Evolutionary conservation across 2,888 invertebrate species (phyloP), one percentile per base, ranked within the genome.

Genomic region (Phytoseiulus persimilis): DNA sequence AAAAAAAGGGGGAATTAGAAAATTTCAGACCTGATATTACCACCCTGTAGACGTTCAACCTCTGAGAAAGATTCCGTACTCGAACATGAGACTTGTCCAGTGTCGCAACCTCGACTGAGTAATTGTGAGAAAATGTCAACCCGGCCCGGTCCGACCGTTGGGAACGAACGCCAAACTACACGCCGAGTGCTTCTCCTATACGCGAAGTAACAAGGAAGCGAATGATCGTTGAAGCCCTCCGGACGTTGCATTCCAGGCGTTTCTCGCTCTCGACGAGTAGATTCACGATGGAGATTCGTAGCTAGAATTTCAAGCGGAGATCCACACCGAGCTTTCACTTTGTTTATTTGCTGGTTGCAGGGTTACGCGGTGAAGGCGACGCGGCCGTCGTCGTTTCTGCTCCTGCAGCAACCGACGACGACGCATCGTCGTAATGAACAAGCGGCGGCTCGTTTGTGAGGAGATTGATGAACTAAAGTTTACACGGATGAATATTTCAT

Each of bases 401-500:
- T 65, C 39, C 39, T 39, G 39, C 39, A 39, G 39, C 39, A 39
- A 39, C 39, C 39, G 39, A 39, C 65, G 65, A 65, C 65, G 18
- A 65, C 65, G 65, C 9, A 65, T 65, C 65, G 65, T 65, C 65
- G 65, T 65, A 65, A 65, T 65, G 65, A 65, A 65, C 65, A 65
- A 65, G 65, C 65, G 65, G 65, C 65, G 65, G 87, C 87, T 87
- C 87, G 87, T 87, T 87, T 87, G 87, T 33, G 87, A 87, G 87
- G 33, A 87, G 87, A 87, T 87, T 87, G 87, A 87, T 87, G 87
- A 45, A 87, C 39, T 87, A 87, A 87, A 87, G 87, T 87, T 87
- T 87, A 87, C 87, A 87, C 33, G 33, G 87, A 87, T 87, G 87
- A 87, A 87, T 87, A 87, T 87, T 87, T 87, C 87, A 87, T 87